Percentiles rank a stretch among this genome's conserved stretches.
Conservation (phyloP, 1,140 invertebrate genomes). For the Drosophila repleta region DNA sequence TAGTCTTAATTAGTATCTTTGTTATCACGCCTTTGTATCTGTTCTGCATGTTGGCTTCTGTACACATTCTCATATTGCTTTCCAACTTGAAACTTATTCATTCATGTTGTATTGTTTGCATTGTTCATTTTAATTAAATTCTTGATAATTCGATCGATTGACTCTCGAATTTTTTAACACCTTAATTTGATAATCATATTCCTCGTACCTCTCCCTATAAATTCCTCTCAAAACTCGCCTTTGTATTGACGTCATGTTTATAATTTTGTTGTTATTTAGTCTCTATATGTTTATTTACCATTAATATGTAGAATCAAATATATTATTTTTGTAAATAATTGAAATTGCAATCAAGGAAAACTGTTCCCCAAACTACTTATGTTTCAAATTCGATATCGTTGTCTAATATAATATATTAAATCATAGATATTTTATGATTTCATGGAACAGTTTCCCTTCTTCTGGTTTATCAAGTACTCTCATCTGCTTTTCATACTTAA, state of each 20-base stretch:
- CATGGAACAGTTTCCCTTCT: conserved; percentile 34
- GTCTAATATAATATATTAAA: too few species aligned
- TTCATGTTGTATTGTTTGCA: conserved; percentile 26
- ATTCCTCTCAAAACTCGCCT: conserved; percentile 19
- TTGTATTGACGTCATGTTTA: conserved; percentile 29
- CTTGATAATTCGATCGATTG: conserved; percentile 35
- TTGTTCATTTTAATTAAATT: conserved; percentile 39
- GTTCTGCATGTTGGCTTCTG: conserved; percentile 47
- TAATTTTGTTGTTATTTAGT: conserved; percentile 1
- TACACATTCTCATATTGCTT: conserved; percentile 6
- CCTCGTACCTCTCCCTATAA: neutral
- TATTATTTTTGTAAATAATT: conserved; percentile 18
- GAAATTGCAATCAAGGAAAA: conserved; percentile 17
- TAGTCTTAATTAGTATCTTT: conserved; percentile 40
- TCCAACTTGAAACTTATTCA: conserved; percentile 5
- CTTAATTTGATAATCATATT: conserved; percentile 22
- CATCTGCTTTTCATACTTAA: conserved; percentile 33
- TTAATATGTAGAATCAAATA: conserved; percentile 16
- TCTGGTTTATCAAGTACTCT: conserved; percentile 18
- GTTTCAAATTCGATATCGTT: too few species aligned
- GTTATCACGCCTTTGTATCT: conserved; percentile 27
- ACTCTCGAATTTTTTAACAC: conserved; percentile 24
- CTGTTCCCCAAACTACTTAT: conserved; percentile 12
- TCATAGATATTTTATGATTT: neutral
- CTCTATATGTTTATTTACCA: conserved; percentile 12